Percentiles rank a stretch among this genome's conserved stretches.
Evolutionary conservation across 2,888 invertebrate genomes (phyloP).

Genomic region (Andrena haemorrhoa): DNA sequence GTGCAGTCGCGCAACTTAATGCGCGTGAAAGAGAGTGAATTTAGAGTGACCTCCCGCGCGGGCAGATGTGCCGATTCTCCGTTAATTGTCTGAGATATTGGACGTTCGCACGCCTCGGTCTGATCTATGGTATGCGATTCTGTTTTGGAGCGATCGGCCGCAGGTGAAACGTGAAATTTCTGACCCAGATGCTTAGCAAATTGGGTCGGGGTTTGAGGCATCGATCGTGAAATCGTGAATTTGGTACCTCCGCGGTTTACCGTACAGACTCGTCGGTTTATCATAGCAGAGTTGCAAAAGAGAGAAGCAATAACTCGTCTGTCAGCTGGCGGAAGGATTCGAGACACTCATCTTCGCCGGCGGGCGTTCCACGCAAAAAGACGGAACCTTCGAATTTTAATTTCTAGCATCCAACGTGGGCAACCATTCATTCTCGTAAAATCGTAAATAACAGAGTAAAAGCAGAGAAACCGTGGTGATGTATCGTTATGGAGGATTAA

Average conservation of each 20-base stretch:
- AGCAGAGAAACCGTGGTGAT: not conserved
- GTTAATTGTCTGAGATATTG: too few species aligned
- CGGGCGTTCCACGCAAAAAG: not conserved
- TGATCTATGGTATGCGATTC: not conserved
- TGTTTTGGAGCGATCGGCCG: not conserved
- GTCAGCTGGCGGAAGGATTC: constrained; percentile 33
- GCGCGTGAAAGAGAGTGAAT: not conserved
- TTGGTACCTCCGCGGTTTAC: constrained; percentile 8
- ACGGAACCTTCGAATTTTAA: not conserved
- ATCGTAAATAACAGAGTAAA: not conserved
- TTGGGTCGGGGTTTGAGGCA: constrained; percentile 29
- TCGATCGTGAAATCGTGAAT: not conserved
- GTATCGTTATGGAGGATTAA: not conserved
- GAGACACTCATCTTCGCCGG: constrained; percentile 24
- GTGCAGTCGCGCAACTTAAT: constrained; percentile 14
- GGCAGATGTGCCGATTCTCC: not conserved
- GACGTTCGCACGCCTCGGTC: not conserved
- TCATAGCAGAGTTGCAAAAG: not conserved
- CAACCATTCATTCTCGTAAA: not conserved
- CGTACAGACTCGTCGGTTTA: not conserved
- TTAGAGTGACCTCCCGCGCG: not conserved
- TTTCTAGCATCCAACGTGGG: not conserved
- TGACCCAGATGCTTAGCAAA: constrained; percentile 15
- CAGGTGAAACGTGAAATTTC: constrained; percentile 33
- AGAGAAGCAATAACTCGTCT: constrained; percentile 33